A percentile compares a stretch with the other conserved stretches of the same genome.
Conservation (phyloP, 2,113 vertebrate genomes). For the Uria lomvia region DNA sequence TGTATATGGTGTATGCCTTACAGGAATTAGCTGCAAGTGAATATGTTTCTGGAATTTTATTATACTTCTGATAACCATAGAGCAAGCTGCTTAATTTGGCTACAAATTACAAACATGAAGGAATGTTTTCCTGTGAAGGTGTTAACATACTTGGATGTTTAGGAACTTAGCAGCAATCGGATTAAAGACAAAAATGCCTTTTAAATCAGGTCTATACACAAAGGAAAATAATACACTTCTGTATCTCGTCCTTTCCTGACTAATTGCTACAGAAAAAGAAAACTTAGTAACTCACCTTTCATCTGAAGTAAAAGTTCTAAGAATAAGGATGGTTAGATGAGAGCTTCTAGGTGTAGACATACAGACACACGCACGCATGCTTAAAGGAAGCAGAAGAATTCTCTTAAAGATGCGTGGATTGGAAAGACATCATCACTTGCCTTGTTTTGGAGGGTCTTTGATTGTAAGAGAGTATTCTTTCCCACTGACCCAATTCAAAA, state of each 20-base stretch:
- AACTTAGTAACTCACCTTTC: neutral
- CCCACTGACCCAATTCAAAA: neutral
- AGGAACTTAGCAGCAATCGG: neutral
- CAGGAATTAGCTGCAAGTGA: constrained; percentile 38
- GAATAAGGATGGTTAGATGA: neutral
- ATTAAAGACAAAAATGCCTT: neutral
- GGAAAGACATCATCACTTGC: neutral
- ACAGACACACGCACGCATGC: accelerated
- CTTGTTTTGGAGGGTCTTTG: neutral
- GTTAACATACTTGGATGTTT: neutral
- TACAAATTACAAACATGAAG: neutral
- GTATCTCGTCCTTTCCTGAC: neutral
- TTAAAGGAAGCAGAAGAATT: neutral
- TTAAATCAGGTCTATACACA: neutral
- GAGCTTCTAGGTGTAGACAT: neutral
- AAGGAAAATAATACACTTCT: neutral
- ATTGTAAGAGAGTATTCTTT: neutral
- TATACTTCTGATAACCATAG: neutral
- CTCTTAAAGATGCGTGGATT: neutral
- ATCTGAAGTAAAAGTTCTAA: neutral
- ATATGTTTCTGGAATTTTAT: constrained; percentile 37
- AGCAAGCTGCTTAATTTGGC: constrained; percentile 20
- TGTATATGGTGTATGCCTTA: constrained; percentile 26
- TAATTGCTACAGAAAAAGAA: neutral
- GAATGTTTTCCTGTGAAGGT: neutral